Evolutionary conservation across 2,113 vertebrate species (phyloP).

Genomic region (Xyrauchen texanus): DNA sequence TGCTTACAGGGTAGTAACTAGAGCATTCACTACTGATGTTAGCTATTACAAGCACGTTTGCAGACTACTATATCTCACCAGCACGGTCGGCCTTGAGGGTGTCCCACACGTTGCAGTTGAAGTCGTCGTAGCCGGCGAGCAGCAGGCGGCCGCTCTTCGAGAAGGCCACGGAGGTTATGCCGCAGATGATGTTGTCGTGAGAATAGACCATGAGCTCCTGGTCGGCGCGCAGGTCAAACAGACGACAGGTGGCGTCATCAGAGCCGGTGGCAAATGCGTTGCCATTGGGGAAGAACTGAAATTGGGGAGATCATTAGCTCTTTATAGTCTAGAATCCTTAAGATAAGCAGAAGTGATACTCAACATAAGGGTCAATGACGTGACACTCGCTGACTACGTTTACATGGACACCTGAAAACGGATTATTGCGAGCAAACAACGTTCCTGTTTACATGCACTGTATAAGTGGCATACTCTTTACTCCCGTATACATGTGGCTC

Average conservation of each 20-base stretch:
- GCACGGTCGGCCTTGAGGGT: slow-evolving; percentile 97
- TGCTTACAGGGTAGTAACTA: no score
- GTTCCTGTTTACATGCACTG: no score
- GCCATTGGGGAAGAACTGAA: slow-evolving; percentile 96
- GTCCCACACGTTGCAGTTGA: slow-evolving; percentile 99
- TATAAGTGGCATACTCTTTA: no score
- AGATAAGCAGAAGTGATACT: no score
- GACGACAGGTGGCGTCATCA: slow-evolving; percentile 96
- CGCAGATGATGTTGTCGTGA: slow-evolving; percentile 98
- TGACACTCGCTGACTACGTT: no score
- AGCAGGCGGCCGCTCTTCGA: slow-evolving; percentile 98
- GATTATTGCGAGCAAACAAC: no score
- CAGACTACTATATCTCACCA: slow-evolving; percentile 69
- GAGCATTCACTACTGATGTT: no score
- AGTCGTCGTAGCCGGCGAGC: slow-evolving; percentile 96
- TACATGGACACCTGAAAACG: no score
- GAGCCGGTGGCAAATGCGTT: slow-evolving; percentile 98
- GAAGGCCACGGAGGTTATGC: slow-evolving; percentile 99
- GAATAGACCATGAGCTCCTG: slow-evolving; percentile 99
- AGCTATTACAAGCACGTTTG: no score
- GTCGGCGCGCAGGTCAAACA: slow-evolving; percentile 96
- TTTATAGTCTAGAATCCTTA: no score
- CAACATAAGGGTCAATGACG: no score
- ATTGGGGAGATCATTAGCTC: not conserved
- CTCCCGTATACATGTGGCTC: no score